Percentiles rank a stretch among this genome's conserved stretches.
Conservation (phyloP, 2,113 vertebrate genomes). For the Isichthys henryi region DNA sequence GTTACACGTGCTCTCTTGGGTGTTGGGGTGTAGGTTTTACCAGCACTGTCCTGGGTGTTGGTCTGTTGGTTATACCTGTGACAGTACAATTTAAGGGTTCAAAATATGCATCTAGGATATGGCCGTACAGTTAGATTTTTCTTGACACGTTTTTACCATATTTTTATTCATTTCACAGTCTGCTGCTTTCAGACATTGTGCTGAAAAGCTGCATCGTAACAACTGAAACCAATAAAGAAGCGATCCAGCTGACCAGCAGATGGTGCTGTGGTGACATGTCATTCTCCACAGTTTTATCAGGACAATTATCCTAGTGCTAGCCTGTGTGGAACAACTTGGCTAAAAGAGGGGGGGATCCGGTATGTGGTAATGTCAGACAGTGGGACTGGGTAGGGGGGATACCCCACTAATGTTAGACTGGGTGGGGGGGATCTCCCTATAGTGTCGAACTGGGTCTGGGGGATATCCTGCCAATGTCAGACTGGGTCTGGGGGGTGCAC, state of each 20-base stretch:
- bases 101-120: background rate
- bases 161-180: background rate
- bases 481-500: background rate
- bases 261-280: conserved; percentile 20
- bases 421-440: background rate
- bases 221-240: background rate
- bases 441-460: background rate
- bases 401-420: background rate
- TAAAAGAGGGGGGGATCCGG: background rate
- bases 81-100: background rate
- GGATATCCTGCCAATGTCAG: background rate
- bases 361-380: background rate
- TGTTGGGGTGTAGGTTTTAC: background rate
- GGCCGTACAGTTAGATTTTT: background rate
- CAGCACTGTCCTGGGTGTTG: background rate
- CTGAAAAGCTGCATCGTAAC: background rate
- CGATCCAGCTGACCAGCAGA: conserved; percentile 20
- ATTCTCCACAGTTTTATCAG: background rate
- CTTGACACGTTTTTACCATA: background rate
- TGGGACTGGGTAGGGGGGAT: background rate
- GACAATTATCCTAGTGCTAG: background rate
- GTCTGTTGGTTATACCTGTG: background rate
- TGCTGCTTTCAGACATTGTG: background rate
- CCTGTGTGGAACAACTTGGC: background rate
- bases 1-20: too few species aligned